A percentile compares a stretch with the other conserved stretches of the same genome.
Conservation (phyloP, 2,888 invertebrate genomes). For the Nephrotoma guestfalica region DNA sequence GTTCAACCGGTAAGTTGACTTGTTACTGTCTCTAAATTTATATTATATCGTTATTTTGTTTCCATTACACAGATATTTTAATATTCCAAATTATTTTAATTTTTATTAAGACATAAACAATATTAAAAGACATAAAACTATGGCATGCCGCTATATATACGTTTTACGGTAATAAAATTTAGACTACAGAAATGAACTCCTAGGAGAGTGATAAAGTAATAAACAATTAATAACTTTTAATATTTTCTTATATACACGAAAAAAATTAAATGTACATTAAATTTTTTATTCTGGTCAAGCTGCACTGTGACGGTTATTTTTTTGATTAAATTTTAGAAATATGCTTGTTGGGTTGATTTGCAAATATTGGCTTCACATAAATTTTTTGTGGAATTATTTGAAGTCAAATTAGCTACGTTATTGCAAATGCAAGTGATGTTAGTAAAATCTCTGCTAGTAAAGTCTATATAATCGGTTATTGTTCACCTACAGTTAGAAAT, state of each 20-base stretch:
- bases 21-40: background rate
- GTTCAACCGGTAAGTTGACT: constrained; percentile 50
- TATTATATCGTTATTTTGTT: background rate
- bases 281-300: background rate
- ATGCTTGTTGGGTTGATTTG: background rate
- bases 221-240: background rate
- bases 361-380: background rate
- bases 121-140: background rate
- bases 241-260: background rate
- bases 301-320: background rate
- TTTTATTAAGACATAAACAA: background rate
- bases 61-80: background rate
- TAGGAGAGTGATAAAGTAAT: background rate
- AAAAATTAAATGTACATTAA: background rate
- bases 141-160: background rate
- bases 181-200: background rate
- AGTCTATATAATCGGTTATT: too few species aligned
- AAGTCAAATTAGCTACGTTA: too few species aligned
- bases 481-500: too few species aligned
- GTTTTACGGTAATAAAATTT: background rate
- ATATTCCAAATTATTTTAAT: background rate
- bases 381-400: too few species aligned
- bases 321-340: background rate
- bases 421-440: too few species aligned
- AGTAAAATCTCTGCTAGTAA: too few species aligned